Conservation (phyloP, 2,797 vertebrate genomes). For the Taenioides sp. region DNA sequence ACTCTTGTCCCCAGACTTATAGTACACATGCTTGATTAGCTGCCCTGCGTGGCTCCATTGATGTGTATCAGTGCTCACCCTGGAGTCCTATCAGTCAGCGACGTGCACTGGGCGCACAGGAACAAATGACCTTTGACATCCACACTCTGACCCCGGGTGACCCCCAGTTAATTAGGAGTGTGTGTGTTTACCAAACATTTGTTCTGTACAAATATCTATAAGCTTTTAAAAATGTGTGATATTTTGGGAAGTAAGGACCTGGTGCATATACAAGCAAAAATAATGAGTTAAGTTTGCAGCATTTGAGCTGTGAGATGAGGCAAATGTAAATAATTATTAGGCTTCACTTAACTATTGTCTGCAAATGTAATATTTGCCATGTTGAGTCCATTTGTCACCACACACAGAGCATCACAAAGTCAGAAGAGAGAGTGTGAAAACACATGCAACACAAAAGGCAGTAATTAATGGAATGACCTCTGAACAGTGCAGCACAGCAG, state of each 20-base stretch:
- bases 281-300: background rate
- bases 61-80: constrained; percentile 64
- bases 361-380: constrained; percentile 37
- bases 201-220: constrained; percentile 19
- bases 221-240: constrained; percentile 24
- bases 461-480: constrained; percentile 80
- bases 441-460: constrained; percentile 62
- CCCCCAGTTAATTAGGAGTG: constrained; percentile 62
- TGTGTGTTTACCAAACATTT: constrained; percentile 62
- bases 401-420: constrained; percentile 50
- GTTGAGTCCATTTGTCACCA: constrained; percentile 45
- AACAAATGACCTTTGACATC: constrained; percentile 56
- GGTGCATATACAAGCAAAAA: constrained; percentile 1
- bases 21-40: constrained; percentile 66
- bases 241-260: background rate
- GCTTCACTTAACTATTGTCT: constrained; percentile 27
- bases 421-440: constrained; percentile 63
- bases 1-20: constrained; percentile 47
- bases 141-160: constrained; percentile 43
- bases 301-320: constrained; percentile 9
- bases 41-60: constrained; percentile 58
- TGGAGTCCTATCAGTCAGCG: constrained; percentile 64
- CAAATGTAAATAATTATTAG: constrained; percentile 29
- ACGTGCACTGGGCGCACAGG: constrained; percentile 31
- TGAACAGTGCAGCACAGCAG: constrained; percentile 69